A percentile compares a stretch with the other conserved stretches of the same genome.
Evolutionary conservation across 2,888 invertebrate species (phyloP).

Genomic region (Pherbina coryleti): DNA sequence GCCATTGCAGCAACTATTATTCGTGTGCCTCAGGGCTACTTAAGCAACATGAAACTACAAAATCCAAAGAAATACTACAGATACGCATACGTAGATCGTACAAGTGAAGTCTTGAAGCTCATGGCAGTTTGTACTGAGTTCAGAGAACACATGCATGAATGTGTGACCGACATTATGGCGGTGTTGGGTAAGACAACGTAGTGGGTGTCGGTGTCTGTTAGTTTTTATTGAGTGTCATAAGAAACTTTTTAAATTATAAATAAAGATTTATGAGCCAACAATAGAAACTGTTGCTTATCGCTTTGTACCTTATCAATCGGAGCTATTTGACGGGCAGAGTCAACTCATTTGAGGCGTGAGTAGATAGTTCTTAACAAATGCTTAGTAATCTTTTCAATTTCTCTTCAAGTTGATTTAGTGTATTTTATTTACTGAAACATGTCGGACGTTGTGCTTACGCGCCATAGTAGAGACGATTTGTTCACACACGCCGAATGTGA

Average conservation of each 20-base stretch:
- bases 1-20: conserved; percentile 55
- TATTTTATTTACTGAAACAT: background rate
- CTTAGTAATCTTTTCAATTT: background rate
- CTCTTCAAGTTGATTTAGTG: background rate
- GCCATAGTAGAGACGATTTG: conserved; percentile 50
- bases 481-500: conserved; percentile 54
- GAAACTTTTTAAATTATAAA: background rate
- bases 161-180: conserved; percentile 58
- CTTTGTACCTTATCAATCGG: background rate
- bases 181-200: conserved; percentile 29
- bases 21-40: conserved; percentile 53
- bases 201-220: background rate
- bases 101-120: conserved; percentile 49
- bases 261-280: conserved; percentile 14
- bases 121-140: conserved; percentile 54
- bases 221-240: background rate
- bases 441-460: background rate
- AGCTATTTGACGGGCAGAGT: background rate
- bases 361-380: background rate
- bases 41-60: conserved; percentile 52
- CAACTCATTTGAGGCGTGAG: background rate
- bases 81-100: conserved; percentile 58
- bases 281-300: background rate
- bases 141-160: conserved; percentile 53
- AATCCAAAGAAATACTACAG: conserved; percentile 21